Evolutionary conservation across 1,140 invertebrate genomes (phyloP).

Genomic region (Brachionus koreanus): DNA sequence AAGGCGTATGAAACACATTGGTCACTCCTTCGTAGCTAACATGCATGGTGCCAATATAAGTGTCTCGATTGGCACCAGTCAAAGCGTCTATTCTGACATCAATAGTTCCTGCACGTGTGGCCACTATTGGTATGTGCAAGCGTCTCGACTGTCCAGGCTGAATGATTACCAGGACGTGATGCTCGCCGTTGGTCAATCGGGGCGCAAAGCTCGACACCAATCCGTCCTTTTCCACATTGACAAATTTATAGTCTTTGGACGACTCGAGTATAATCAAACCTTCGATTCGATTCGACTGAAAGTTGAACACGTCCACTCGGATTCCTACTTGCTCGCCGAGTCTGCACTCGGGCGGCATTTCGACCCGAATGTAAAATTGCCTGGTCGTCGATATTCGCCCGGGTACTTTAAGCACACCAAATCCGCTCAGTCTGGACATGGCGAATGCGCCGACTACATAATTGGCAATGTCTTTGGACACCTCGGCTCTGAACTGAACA

Average conservation of each 20-base stretch:
- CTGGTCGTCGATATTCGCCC: constrained; percentile 68
- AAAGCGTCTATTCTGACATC: background rate
- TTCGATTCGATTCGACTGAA: constrained; percentile 60
- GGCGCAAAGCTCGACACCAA: constrained; percentile 71
- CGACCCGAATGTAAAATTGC: constrained; percentile 89
- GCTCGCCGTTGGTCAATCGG: background rate
- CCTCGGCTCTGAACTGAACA: constrained; percentile 70
- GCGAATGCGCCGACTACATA: constrained; percentile 90
- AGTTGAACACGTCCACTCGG: constrained; percentile 84
- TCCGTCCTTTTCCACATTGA: constrained; percentile 85
- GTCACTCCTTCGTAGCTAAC: constrained; percentile 79
- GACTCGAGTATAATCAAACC: constrained; percentile 71
- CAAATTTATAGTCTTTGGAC: constrained; percentile 83
- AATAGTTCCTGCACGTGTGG: constrained; percentile 4
- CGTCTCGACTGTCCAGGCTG: background rate
- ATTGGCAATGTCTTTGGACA: constrained; percentile 76
- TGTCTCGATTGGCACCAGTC: background rate
- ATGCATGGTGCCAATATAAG: background rate
- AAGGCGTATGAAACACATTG: constrained; percentile 83
- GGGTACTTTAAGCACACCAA: constrained; percentile 75
- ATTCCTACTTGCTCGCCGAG: constrained; percentile 90
- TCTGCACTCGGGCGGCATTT: constrained; percentile 75
- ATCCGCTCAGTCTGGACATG: constrained; percentile 76
- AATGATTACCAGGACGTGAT: constrained; percentile 36
- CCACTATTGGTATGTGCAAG: constrained; percentile 48